A percentile compares a stretch with the other conserved stretches of the same genome.
Conservation (phyloP, 2,113 vertebrate genomes). For the Polypterus senegalus region DNA sequence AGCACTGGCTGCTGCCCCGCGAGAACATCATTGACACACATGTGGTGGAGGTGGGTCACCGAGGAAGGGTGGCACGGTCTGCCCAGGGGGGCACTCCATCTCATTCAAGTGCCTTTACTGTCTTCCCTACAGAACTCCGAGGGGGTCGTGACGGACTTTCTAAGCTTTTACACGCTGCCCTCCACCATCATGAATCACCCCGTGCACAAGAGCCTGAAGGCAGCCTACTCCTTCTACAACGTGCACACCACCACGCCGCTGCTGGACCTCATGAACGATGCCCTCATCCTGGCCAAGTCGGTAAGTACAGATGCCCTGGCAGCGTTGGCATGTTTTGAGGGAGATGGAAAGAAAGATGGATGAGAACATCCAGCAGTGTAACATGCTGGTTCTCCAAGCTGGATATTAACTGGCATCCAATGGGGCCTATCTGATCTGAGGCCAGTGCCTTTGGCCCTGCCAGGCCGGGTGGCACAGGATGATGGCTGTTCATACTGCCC, state of each 20-base stretch:
- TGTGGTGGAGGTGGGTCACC: conserved; percentile 73
- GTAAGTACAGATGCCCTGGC: conserved; percentile 39
- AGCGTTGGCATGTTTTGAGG: too few species aligned
- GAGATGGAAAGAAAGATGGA: too few species aligned
- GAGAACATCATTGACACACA: conserved; percentile 95
- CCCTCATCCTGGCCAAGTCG: conserved; percentile 89
- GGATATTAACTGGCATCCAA: too few species aligned
- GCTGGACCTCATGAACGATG: conserved; percentile 92
- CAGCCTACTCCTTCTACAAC: conserved; percentile 96
- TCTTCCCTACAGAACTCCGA: conserved; percentile 48
- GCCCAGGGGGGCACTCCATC: too few species aligned
- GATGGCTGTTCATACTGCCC: too few species aligned
- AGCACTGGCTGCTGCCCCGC: conserved; percentile 89
- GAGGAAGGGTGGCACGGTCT: too few species aligned
- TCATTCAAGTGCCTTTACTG: neutral
- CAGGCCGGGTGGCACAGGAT: too few species aligned
- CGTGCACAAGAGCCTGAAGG: conserved; percentile 90
- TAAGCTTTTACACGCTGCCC: conserved; percentile 95
- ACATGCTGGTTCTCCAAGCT: too few species aligned
- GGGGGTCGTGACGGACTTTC: conserved; percentile 80
- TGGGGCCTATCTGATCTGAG: too few species aligned
- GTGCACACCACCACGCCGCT: conserved; percentile 87
- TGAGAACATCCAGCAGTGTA: too few species aligned
- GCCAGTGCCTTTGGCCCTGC: too few species aligned
- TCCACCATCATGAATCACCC: conserved; percentile 98